Evolutionary conservation across 2,888 invertebrate genomes (phyloP).

Genomic region (Dendrolimus pini): DNA sequence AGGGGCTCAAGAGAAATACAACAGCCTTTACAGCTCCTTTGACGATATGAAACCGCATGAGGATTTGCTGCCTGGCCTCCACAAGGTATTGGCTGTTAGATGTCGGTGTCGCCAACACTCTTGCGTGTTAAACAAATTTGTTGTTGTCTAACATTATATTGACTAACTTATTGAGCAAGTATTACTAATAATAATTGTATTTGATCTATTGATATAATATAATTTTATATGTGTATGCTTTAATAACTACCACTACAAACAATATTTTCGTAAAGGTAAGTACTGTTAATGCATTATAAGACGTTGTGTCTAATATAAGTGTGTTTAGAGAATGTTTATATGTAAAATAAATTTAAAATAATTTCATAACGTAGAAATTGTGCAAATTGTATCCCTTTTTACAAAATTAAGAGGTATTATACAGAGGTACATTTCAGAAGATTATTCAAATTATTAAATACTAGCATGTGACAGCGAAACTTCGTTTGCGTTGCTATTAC

Average conservation of each 20-base stretch:
- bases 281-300: too few relatives aligned
- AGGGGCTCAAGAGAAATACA: constrained; percentile 50
- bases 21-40: constrained; percentile 62
- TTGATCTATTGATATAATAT: constrained; percentile 13
- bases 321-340: too few relatives aligned
- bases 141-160: constrained; percentile 11
- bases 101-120: constrained; percentile 25
- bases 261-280: too few relatives aligned
- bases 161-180: constrained; percentile 23
- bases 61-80: constrained; percentile 51
- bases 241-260: neutral
- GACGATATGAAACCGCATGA: constrained; percentile 61
- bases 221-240: neutral
- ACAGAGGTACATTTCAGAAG: too few relatives aligned
- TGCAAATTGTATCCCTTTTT: too few relatives aligned
- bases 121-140: constrained; percentile 19
- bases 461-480: too few relatives aligned
- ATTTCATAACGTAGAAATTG: too few relatives aligned
- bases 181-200: constrained; percentile 17
- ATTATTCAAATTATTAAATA: too few relatives aligned
- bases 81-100: constrained; percentile 55
- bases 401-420: too few relatives aligned
- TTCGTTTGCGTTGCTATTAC: too few relatives aligned
- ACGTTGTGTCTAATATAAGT: too few relatives aligned
- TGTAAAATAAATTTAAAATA: too few relatives aligned